A percentile compares a stretch with the other conserved stretches of the same genome.
phyloP scores from a whole-genome alignment of 2,113 vertebrate genomes.

The Anoura caudifer region DNA sequence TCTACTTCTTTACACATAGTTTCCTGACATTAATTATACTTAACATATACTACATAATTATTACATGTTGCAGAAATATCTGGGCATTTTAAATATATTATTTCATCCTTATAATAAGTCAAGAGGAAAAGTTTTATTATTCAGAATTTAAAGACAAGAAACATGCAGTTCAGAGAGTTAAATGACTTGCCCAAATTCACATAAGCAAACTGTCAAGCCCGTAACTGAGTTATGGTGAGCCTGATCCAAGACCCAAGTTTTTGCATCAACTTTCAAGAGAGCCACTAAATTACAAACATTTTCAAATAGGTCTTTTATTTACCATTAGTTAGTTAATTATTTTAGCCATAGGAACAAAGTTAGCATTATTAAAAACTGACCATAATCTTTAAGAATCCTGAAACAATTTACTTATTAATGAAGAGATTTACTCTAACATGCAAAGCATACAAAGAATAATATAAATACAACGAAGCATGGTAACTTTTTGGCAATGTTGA shows the following conservation, averaged over 20 bases:
- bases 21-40: not conserved
- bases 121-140: not conserved
- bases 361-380: not conserved
- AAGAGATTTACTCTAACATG: not conserved
- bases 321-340: not conserved
- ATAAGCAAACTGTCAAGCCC: not conserved
- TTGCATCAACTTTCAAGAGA: not conserved
- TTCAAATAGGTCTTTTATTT: not conserved
- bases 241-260: not conserved
- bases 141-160: slow-evolving; percentile 1
- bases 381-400: not conserved
- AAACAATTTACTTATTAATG: not conserved
- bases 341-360: not conserved
- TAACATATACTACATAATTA: not conserved
- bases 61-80: not conserved
- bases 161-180: not conserved
- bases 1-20: not conserved
- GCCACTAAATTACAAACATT: not conserved
- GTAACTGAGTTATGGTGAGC: not conserved
- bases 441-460: not conserved
- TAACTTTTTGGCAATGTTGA: not conserved
- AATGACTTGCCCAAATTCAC: not conserved
- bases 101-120: not conserved
- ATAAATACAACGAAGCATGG: not conserved
- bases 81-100: not conserved